Conservation (phyloP, 2,113 vertebrate genomes). For the Epinephelus lanceolatus region DNA sequence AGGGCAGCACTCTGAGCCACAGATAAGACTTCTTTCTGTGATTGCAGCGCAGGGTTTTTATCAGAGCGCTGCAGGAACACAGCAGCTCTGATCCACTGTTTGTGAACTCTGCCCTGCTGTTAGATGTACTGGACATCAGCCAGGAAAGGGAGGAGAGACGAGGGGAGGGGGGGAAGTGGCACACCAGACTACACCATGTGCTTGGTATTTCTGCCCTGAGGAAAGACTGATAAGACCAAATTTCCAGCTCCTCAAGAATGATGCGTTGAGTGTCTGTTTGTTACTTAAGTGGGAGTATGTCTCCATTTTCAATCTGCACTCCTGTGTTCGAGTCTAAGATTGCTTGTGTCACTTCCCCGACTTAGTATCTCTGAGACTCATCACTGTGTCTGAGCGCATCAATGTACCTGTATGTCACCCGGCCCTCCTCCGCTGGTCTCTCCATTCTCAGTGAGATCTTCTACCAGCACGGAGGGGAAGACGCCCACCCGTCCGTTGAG, state of each 20-base stretch:
- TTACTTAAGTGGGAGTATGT: not conserved
- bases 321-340: not conserved
- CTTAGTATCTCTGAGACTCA: not conserved
- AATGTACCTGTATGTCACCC: slow-evolving; percentile 66
- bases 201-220: slow-evolving; percentile 50
- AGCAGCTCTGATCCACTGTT: slow-evolving; percentile 53
- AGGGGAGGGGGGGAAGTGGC: not conserved
- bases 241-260: slow-evolving; percentile 11
- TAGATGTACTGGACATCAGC: slow-evolving; percentile 56
- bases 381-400: not conserved
- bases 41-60: slow-evolving; percentile 63
- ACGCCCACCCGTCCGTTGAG: slow-evolving; percentile 93
- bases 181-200: slow-evolving; percentile 15
- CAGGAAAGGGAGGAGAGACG: slow-evolving; percentile 39
- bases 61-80: slow-evolving; percentile 56
- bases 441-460: slow-evolving; percentile 94
- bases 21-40: slow-evolving; percentile 69
- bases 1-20: slow-evolving; percentile 41
- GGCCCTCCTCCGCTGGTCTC: slow-evolving; percentile 79
- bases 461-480: slow-evolving; percentile 96
- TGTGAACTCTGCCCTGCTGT: slow-evolving; percentile 68
- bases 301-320: slow-evolving; percentile 8
- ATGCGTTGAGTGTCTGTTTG: not conserved
- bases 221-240: slow-evolving; percentile 56
- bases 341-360: not conserved